Percentiles rank a stretch among this genome's conserved stretches.
Evolutionary conservation across 2,888 invertebrate species (phyloP).

Genomic region (Lamellibrachia columna): DNA sequence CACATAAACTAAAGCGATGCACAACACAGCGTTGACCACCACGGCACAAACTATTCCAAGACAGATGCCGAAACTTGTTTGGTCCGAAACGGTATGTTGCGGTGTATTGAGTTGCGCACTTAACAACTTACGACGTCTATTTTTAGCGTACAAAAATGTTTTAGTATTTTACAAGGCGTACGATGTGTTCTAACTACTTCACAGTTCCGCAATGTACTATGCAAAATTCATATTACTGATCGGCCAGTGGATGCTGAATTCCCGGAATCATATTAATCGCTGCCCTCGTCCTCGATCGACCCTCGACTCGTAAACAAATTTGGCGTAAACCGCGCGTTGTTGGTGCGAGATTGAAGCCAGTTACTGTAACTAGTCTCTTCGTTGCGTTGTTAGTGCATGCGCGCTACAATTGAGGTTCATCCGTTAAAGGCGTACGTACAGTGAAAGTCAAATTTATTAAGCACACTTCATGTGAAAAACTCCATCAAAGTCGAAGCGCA

Average conservation of each 20-base stretch:
- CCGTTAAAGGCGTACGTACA: neutral
- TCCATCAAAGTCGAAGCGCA: neutral
- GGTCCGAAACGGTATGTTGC: neutral
- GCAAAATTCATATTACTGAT: neutral
- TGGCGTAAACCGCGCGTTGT: constrained; percentile 3
- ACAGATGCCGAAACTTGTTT: neutral
- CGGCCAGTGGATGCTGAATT: neutral
- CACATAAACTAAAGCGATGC: no score
- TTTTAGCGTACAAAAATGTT: neutral
- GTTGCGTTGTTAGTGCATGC: neutral
- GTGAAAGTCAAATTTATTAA: neutral
- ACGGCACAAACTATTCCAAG: neutral
- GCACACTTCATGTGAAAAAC: neutral
- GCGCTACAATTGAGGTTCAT: neutral
- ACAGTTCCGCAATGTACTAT: neutral
- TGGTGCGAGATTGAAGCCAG: neutral
- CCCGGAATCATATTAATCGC: neutral
- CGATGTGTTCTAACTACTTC: neutral
- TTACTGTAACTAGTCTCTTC: neutral
- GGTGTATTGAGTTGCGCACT: neutral
- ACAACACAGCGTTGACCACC: neutral
- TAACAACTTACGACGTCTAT: neutral
- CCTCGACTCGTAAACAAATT: neutral
- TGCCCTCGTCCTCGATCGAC: neutral
- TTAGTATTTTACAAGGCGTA: neutral